A percentile compares a stretch with the other conserved stretches of the same genome.
Evolutionary conservation across 2,797 vertebrate species (phyloP).

Genomic region (Halcyon leucocephala): DNA sequence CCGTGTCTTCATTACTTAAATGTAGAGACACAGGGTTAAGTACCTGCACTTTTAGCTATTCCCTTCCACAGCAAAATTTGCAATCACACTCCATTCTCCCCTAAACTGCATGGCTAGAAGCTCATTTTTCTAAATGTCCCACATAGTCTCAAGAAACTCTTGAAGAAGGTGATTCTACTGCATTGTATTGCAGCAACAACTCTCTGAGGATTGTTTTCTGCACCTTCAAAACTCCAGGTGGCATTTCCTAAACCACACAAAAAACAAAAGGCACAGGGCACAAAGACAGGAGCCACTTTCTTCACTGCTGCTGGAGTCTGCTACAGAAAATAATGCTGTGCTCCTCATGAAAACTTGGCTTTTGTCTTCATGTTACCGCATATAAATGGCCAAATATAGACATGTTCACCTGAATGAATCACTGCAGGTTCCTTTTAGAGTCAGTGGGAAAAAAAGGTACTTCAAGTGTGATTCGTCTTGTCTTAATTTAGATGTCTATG

Average conservation of each 20-base stretch:
- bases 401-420: conserved; percentile 23
- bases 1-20: not conserved
- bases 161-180: not conserved
- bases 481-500: not conserved
- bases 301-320: not conserved
- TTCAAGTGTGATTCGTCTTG: conserved; percentile 13
- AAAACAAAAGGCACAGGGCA: not conserved
- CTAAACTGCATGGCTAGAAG: not conserved
- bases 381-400: not conserved
- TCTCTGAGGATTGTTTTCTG: not conserved
- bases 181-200: not conserved
- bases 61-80: not conserved
- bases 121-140: not conserved
- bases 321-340: not conserved
- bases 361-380: not conserved
- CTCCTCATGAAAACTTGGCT: not conserved
- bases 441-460: not conserved
- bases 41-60: not conserved
- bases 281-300: not conserved
- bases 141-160: not conserved
- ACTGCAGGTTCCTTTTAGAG: not conserved
- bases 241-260: not conserved
- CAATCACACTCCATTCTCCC: not conserved
- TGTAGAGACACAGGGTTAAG: not conserved
- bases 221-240: not conserved